Evolutionary conservation across 1,140 invertebrate species (phyloP).

Genomic region (Halictus rubicundus): DNA sequence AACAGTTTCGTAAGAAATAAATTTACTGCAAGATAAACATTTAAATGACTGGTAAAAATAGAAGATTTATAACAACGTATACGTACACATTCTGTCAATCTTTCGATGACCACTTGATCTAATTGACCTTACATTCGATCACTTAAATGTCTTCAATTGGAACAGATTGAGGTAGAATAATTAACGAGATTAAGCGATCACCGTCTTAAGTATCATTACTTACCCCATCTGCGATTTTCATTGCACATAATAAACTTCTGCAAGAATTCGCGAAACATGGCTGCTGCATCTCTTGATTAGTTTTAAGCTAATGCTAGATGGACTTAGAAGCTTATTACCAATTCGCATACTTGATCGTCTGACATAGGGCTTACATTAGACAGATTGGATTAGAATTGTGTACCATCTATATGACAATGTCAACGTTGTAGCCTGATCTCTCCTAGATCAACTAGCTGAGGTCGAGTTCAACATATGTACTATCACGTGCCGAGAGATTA

Average conservation of each 20-base stretch:
- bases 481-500: not conserved
- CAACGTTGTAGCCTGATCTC: conserved; percentile 42
- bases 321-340: conserved; percentile 56
- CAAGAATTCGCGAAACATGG: conserved; percentile 15
- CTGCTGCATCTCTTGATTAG: conserved; percentile 46
- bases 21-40: no score
- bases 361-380: conserved; percentile 43
- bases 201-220: not conserved
- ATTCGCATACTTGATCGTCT: conserved; percentile 57
- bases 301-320: conserved; percentile 57
- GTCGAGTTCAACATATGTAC: not conserved
- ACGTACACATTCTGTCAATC: no score
- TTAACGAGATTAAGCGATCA: conserved; percentile 17
- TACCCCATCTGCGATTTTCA: not conserved
- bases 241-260: conserved; percentile 10
- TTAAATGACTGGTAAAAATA: no score
- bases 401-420: conserved; percentile 44
- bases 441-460: conserved; percentile 14
- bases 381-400: conserved; percentile 59
- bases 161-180: not conserved
- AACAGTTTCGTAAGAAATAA: no score
- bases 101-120: not conserved
- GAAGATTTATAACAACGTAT: no score
- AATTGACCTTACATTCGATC: not conserved
- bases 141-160: not conserved